These are phyloP conservation scores for Buathra laborator DNA, from an alignment of 2,888 invertebrate genomes.

Conservation along the genomic window DNA sequence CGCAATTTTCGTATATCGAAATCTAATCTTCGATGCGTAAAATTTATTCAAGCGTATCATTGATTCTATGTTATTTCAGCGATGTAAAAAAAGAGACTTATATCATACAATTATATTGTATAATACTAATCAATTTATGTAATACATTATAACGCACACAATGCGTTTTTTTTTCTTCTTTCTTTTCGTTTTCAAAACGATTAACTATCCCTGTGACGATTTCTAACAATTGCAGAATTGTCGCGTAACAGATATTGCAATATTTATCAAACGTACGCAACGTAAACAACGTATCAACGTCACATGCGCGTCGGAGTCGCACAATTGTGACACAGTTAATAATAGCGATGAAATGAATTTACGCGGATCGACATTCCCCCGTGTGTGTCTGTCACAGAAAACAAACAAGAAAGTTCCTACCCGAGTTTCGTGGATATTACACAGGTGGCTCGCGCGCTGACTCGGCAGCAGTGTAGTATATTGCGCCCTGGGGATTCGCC, in stretches of 20 bases:
- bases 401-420: not conserved
- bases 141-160: not conserved
- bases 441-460: slow-evolving; percentile 23
- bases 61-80: too few species aligned
- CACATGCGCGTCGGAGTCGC: not conserved
- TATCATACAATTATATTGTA: too few species aligned
- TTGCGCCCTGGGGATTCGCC: slow-evolving; percentile 29
- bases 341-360: not conserved
- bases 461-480: not conserved
- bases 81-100: too few species aligned
- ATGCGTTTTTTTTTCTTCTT: not conserved
- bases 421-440: slow-evolving; percentile 15
- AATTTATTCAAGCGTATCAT: too few species aligned
- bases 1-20: too few species aligned
- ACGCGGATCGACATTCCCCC: not conserved
- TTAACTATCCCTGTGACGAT: not conserved
- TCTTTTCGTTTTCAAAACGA: not conserved
- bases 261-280: too few species aligned
- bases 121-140: not conserved
- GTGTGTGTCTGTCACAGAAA: not conserved
- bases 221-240: too few species aligned
- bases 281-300: too few species aligned
- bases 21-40: too few species aligned
- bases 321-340: not conserved
- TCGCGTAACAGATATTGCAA: too few species aligned